These are phyloP conservation scores for Cancer borealis DNA, from an alignment of 2,888 invertebrate species.

Conservation along the genomic window DNA sequence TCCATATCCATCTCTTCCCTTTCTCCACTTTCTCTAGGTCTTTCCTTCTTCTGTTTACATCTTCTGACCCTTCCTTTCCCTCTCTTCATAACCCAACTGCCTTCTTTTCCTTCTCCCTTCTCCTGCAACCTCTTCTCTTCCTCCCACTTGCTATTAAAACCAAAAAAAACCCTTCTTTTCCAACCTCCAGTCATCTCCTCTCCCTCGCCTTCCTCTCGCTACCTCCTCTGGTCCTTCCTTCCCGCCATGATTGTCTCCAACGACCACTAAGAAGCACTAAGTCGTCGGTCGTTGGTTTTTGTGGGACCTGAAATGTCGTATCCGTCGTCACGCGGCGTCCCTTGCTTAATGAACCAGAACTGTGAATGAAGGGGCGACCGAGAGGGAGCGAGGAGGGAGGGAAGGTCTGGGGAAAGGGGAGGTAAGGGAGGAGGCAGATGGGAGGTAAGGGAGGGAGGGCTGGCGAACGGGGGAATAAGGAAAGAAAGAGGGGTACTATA, in stretches of 20 bases:
- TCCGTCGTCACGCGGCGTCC: constrained; percentile 36
- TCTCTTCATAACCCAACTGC: background rate
- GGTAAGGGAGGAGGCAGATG: background rate
- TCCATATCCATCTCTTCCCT: background rate
- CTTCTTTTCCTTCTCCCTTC: background rate
- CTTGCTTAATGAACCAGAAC: constrained; percentile 57
- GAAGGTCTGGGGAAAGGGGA: background rate
- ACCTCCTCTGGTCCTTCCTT: background rate
- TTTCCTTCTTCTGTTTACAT: background rate
- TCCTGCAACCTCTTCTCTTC: background rate
- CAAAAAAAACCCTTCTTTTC: background rate
- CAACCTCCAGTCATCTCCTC: background rate
- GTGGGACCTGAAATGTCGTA: background rate
- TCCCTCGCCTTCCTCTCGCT: background rate
- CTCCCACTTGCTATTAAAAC: background rate
- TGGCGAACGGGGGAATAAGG: background rate
- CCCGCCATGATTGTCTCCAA: constrained; percentile 48
- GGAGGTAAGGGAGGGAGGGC: background rate
- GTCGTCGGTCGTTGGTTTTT: constrained; percentile 52
- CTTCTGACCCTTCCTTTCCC: background rate
- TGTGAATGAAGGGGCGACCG: constrained; percentile 47
- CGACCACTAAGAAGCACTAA: constrained; percentile 59
- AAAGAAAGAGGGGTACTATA: background rate
- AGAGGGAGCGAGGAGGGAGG: background rate
- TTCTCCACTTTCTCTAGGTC: background rate